Evolutionary conservation across 2,797 vertebrate species (phyloP), one percentile per base, ranked within the genome.

Genomic region (Leontocebus nigricollis): DNA sequence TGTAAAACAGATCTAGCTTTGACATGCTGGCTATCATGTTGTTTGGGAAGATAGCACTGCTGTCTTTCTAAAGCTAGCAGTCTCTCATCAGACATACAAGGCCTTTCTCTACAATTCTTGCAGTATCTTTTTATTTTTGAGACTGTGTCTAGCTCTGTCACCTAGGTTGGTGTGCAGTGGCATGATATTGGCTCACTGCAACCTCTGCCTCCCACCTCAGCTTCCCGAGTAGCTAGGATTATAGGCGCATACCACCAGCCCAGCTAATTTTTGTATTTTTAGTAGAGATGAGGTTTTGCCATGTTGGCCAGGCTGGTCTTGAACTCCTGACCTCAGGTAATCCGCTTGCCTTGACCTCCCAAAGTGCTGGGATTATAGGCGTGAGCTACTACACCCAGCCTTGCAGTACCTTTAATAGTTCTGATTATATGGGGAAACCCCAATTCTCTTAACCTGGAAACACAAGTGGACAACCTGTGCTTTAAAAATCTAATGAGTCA

Each of bases 371-470:
- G 61, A 67, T 67, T 67, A 67, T 4, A n/a, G 15, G 61, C 7
- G 0, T 67, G 61, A 67, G 61, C 33, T 8, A n/a, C 61, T 4
- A 8, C 7, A 67, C 61, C 33, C 15, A 67, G 61, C 33, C 61
- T n/a, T 67, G 61, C 1, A 77, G 14, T 8, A 10, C 24, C 39
- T 46, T 83, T 64, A 86, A 44, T 1, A 44, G 52, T 64, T 67
- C 33, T 20, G 3, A 70, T 76, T 76, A 39, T 33, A 48, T 0
- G 13, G 19, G 12, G 59, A 82, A 64, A 95, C 19, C 57, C 76
- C 50, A 92, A 36, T 73, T 92, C 79, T 83, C 83, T 72, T 82
- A 89, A 79, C 70, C 7, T n/a, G 86, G 50, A 95, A 88, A 91
- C 46, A 59, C 7, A 85, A 76, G 85, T 50, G 2, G 22, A 41